phyloP scores from a whole-genome alignment of 2,113 vertebrate genomes.

The Eonycteris spelaea region DNA sequence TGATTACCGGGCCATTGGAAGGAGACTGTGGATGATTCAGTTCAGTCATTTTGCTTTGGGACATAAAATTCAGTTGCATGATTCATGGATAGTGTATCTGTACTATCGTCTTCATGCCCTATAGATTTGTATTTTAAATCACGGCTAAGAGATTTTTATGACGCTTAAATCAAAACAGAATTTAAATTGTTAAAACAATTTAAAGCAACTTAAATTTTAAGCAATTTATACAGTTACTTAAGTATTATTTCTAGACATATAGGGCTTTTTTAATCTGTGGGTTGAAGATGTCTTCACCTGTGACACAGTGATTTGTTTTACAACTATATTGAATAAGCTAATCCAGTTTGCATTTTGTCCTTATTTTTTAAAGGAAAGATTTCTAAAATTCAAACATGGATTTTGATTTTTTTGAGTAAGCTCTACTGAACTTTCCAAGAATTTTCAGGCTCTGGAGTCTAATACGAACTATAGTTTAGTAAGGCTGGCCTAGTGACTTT shows the following conservation, averaged over 20 bases:
- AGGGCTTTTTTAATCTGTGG: neutral
- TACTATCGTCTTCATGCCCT: neutral
- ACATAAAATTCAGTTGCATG: neutral
- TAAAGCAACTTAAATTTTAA: neutral
- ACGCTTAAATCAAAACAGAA: neutral
- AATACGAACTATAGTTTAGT: neutral
- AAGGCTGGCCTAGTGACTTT: neutral
- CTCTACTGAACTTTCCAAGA: neutral
- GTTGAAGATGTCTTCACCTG: neutral
- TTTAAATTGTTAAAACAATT: neutral
- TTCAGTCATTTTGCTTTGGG: neutral
- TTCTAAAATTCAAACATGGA: neutral
- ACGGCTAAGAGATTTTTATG: neutral
- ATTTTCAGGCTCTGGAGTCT: neutral
- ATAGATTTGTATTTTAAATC: neutral
- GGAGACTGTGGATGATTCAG: neutral
- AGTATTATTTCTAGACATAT: neutral
- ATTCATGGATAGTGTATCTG: neutral
- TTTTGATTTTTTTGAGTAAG: neutral
- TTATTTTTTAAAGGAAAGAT: neutral
- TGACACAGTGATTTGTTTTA: neutral
- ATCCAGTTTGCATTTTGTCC: neutral
- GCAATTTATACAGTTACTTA: neutral
- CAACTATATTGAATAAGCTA: neutral
- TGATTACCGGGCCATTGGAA: neutral